Conservation (phyloP, 23 tunicate species). For the Diplosoma virens region DNA sequence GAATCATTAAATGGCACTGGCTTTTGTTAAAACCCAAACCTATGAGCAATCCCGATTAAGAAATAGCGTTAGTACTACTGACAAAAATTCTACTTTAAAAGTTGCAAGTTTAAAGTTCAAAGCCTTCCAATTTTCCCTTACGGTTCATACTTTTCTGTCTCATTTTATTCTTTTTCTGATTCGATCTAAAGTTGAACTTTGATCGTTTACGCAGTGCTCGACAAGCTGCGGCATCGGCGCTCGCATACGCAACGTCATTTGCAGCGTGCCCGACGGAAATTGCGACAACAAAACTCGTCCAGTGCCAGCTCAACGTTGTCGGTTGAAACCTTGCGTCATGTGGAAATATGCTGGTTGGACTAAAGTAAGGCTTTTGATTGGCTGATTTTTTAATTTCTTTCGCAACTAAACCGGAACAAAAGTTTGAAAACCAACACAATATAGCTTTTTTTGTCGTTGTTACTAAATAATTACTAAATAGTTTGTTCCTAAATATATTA, state of each 20-base stretch:
- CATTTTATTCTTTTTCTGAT: neutral
- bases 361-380: conserved; percentile 26
- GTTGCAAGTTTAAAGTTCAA: too few species aligned
- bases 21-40: too few species aligned
- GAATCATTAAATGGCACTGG: too few species aligned
- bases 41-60: too few species aligned
- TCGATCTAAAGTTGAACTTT: neutral
- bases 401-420: too few species aligned
- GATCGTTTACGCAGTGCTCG: conserved; percentile 54
- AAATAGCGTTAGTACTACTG: too few species aligned
- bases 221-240: conserved; percentile 90
- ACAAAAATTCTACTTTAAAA: too few species aligned
- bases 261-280: conserved; percentile 42
- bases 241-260: conserved; percentile 56
- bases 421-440: too few species aligned
- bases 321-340: conserved; percentile 61
- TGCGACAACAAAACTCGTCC: conserved; percentile 47
- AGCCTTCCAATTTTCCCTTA: too few species aligned
- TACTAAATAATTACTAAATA: too few species aligned
- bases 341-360: conserved; percentile 75
- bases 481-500: too few species aligned
- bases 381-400: neutral
- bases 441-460: too few species aligned
- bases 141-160: neutral
- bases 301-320: conserved; percentile 72